phyloP scores from a whole-genome alignment of 2,797 vertebrate species.

The Mastacembelus armatus region DNA sequence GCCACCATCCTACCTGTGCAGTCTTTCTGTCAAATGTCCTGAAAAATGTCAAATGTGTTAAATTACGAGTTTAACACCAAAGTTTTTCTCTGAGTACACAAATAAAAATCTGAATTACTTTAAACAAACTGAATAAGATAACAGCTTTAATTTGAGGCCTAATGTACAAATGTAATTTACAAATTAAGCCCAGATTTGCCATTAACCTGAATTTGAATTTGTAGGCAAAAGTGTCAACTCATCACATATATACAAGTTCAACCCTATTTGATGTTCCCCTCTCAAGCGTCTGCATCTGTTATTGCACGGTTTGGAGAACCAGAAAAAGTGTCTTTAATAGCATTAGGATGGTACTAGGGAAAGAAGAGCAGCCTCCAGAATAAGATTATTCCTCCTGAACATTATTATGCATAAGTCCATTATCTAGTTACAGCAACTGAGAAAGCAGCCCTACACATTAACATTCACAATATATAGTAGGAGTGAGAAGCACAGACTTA shows the following conservation, averaged over 20 bases:
- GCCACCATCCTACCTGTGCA: constrained; percentile 15
- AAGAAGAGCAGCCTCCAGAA: constrained; percentile 42
- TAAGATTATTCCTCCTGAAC: constrained; percentile 65
- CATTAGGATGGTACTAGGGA: constrained; percentile 54
- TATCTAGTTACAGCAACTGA: constrained; percentile 60
- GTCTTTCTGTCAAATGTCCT: constrained; percentile 22
- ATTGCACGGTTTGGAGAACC: constrained; percentile 29
- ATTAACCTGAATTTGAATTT: too few species aligned
- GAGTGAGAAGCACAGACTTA: constrained; percentile 29
- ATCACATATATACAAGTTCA: background rate
- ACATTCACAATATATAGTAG: constrained; percentile 49
- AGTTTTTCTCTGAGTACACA: too few species aligned
- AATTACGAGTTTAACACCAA: too few species aligned
- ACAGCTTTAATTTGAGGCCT: too few species aligned
- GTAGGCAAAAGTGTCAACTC: too few species aligned
- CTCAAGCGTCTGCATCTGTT: constrained; percentile 20
- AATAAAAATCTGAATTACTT: too few species aligned
- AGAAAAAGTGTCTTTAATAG: constrained; percentile 51
- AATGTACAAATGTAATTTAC: too few species aligned
- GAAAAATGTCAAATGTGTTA: too few species aligned
- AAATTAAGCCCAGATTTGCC: too few species aligned
- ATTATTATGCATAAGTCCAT: constrained; percentile 70
- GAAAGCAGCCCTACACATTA: constrained; percentile 56
- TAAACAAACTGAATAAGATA: too few species aligned
- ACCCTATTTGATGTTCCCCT: constrained; percentile 1